These are phyloP conservation scores for Lutjanus argentimaculatus DNA, from an alignment of 2,797 vertebrate species.

Conservation along the genomic window DNA sequence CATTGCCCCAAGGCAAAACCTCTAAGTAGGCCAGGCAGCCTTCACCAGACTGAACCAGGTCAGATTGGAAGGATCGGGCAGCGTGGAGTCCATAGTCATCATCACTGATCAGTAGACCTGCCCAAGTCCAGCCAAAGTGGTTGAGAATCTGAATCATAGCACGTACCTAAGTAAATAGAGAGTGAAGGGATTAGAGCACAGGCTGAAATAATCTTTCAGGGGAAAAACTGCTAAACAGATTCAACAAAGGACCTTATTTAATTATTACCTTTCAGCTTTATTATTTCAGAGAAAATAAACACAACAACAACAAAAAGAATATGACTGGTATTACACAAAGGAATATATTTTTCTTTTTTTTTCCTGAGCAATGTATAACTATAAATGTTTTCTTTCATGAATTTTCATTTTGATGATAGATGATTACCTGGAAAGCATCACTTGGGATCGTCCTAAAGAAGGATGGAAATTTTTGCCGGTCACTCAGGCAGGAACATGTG, in stretches of 20 bases:
- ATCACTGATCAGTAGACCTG: constrained; percentile 77
- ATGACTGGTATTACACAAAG: neutral
- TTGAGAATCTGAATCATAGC: constrained; percentile 79
- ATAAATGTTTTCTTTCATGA: accelerated
- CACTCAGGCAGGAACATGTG: constrained; percentile 79
- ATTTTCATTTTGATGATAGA: neutral
- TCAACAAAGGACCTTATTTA: neutral
- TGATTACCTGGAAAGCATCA: constrained; percentile 78
- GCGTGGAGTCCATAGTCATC: constrained; percentile 82
- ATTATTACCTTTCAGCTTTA: neutral
- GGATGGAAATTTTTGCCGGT: constrained; percentile 65
- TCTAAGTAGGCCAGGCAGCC: constrained; percentile 79
- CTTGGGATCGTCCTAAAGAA: constrained; percentile 81
- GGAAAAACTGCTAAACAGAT: neutral
- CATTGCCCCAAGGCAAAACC: constrained; percentile 67
- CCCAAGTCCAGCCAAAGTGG: constrained; percentile 81
- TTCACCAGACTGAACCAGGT: constrained; percentile 42
- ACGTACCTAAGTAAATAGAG: constrained; percentile 40
- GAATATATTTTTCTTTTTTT: neutral
- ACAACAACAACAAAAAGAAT: too few relatives aligned
- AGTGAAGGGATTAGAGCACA: neutral
- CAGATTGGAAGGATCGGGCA: constrained; percentile 70
- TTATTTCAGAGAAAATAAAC: too few relatives aligned
- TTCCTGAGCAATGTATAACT: neutral
- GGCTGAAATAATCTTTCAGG: neutral